Base-by-base conservation (phyloP, 2,888 invertebrate genomes). In the Lasiommata megera region DNA sequence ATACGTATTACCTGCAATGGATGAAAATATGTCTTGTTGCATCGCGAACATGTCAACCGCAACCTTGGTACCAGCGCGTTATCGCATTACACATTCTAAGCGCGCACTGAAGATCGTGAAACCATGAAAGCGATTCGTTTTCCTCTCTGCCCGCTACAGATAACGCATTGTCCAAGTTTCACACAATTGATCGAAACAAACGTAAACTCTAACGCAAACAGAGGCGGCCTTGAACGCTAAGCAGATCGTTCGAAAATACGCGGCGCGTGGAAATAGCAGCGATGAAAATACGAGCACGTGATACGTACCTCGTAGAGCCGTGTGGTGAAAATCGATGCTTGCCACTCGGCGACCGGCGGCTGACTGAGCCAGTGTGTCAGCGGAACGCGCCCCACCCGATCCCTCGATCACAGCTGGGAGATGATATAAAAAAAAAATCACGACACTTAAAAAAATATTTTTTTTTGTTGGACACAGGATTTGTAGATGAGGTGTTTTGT, bases 321-420 rank as follows among this genome's bases (percentile, higher is more conserved):
- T 85, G 79, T 82, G 82, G 75, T 80, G 88, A 86, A 87, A 87
- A 88, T 88, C 89, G 84, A 89, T 89, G 88, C 83, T 88, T 86
- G 86, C 82, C 82, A 88, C 88, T 87, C 84, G 84, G 82, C 87
- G 88, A 83, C 87, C 88, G 85, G 80, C 80, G 81, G 84, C 84
- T 80, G 82, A 91, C 92, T 92, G 92, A 92, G 92, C 92, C 92
- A 92, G 85, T 88, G 85, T 91, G 92, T 91, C 91, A 91, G 87
- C 37, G 73, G 84, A 80, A 80, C 86, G 82, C 86, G 88, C 88
- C 88, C 84, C 84, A 79, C 87, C 85, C 84, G 84, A 82, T 78
- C 79, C 80, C 83, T 75, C 76, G 77, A 81, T 85, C 89, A 88
- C 89, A 86, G 80, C 72, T 79, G 74, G 38, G 50, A 38, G 38